phyloP scores from a whole-genome alignment of 1,140 invertebrate genomes.

The Aphelenchoides fujianensis region DNA sequence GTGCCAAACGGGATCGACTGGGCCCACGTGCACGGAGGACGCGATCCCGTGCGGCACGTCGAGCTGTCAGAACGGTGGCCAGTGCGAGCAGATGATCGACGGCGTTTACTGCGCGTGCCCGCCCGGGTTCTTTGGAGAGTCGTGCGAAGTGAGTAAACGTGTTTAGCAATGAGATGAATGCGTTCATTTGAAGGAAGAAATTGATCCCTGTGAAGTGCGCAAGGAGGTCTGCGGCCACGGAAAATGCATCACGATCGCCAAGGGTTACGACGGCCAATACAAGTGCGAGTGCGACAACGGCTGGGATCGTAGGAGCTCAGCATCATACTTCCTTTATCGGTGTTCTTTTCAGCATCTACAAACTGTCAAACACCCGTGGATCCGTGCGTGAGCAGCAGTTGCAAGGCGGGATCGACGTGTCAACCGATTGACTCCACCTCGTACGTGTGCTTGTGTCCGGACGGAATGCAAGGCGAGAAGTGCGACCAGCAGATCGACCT shows the following conservation, averaged over 20 bases:
- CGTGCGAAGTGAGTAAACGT: neutral
- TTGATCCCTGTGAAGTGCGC: conserved; percentile 3
- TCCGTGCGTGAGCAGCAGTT: neutral
- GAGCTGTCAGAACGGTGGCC: neutral
- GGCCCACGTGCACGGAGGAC: neutral
- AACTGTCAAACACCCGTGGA: neutral
- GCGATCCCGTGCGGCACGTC: too few species aligned
- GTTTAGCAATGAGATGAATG: neutral
- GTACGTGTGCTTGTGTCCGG: neutral
- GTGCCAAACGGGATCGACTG: neutral
- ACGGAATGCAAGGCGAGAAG: neutral
- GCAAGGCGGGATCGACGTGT: neutral
- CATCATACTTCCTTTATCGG: too few species aligned
- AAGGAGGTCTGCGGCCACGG: conserved; percentile 6
- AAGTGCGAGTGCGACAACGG: conserved; percentile 1
- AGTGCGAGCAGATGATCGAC: neutral
- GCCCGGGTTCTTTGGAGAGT: neutral
- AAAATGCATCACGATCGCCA: neutral
- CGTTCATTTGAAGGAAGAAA: neutral
- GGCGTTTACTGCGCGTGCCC: neutral
- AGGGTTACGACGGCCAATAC: conserved; percentile 5
- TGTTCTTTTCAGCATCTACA: too few species aligned
- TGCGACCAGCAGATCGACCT: neutral
- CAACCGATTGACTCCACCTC: neutral
- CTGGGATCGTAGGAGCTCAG: neutral